Conservation (phyloP, 2,797 vertebrate species). For the Sebastes diaconus region DNA sequence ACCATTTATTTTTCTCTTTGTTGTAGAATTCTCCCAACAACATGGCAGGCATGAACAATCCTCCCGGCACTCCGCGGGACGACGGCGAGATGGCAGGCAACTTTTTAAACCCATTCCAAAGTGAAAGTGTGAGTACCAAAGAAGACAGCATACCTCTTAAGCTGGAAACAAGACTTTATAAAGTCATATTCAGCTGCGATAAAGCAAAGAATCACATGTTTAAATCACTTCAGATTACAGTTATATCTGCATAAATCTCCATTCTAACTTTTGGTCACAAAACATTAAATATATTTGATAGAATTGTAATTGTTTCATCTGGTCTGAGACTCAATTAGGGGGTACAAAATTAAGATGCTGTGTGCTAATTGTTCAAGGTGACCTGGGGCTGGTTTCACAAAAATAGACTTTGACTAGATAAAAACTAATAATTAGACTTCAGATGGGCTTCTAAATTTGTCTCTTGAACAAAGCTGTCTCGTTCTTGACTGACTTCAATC, state of each 20-base stretch:
- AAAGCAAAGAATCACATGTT: background rate
- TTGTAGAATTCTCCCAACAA: constrained; percentile 91
- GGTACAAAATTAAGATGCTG: background rate
- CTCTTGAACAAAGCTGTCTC: background rate
- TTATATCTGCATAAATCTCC: background rate
- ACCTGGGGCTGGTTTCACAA: background rate
- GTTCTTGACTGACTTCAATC: background rate
- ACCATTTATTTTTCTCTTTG: background rate
- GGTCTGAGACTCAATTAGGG: background rate
- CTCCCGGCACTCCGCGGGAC: constrained; percentile 90
- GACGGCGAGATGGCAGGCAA: constrained; percentile 91
- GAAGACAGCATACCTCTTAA: background rate
- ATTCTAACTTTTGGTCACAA: background rate
- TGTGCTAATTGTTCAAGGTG: background rate
- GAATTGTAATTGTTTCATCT: background rate
- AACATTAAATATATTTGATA: background rate
- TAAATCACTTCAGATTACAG: background rate
- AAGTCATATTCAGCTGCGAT: background rate
- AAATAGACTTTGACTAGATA: background rate
- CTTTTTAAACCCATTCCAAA: constrained; percentile 95
- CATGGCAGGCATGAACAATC: constrained; percentile 91
- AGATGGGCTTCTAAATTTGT: background rate
- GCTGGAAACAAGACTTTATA: constrained; percentile 3
- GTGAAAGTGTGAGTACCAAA: constrained; percentile 89
- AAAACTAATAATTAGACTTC: background rate